phyloP scores from a whole-genome alignment of 35 echinoderm and acorn worm genomes.

The Heliocidaris erythrogramma region DNA sequence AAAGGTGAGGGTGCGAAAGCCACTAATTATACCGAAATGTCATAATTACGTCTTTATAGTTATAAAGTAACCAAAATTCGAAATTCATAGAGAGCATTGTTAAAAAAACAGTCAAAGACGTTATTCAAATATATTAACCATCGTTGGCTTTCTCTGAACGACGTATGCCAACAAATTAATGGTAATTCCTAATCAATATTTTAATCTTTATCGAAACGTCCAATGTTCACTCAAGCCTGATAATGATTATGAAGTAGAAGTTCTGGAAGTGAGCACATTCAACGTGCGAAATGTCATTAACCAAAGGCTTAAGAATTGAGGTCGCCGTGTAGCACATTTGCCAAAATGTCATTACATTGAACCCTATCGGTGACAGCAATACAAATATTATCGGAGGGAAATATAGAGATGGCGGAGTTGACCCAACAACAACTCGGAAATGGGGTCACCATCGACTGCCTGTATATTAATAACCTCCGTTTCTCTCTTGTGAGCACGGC shows the following conservation, averaged over 20 bases:
- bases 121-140: neutral
- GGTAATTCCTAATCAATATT: neutral
- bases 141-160: neutral
- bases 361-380: neutral
- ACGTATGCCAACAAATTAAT: neutral
- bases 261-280: neutral
- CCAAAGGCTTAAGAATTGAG: neutral
- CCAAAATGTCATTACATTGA: neutral
- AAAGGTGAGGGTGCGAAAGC: too few species aligned
- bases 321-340: neutral
- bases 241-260: too few species aligned
- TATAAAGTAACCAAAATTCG: neutral
- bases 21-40: too few species aligned
- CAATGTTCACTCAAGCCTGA: neutral
- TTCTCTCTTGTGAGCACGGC: neutral
- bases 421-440: slow-evolving; percentile 16
- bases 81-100: neutral
- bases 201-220: neutral
- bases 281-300: neutral
- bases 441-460: neutral
- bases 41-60: too few species aligned
- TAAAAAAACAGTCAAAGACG: neutral
- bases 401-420: slow-evolving; percentile 2
- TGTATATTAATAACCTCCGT: neutral
- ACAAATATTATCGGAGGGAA: slow-evolving; percentile 17